Evolutionary conservation across 2,113 vertebrate genomes (phyloP).

Genomic region (Bostrychus sinensis): DNA sequence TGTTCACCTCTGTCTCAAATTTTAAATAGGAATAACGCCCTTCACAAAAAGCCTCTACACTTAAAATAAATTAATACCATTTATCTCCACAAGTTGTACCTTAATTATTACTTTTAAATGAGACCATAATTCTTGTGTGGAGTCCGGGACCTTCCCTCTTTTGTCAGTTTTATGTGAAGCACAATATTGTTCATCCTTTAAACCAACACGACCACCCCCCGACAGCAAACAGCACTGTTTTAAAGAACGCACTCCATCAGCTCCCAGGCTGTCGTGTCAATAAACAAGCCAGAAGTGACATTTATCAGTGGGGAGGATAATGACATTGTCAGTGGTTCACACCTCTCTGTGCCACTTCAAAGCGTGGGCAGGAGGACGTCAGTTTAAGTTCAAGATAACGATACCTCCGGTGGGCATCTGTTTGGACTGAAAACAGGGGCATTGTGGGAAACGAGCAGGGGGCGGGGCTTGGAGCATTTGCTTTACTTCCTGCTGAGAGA

Average conservation of each 20-base stretch:
- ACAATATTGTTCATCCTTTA: conserved; percentile 36
- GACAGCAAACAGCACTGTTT: background rate
- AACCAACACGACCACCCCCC: conserved; percentile 18
- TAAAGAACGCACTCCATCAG: background rate
- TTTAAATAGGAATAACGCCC: no score
- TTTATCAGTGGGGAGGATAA: conserved; percentile 19
- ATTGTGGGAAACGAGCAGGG: conserved; percentile 38
- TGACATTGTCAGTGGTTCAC: conserved; percentile 21
- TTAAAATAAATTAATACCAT: background rate
- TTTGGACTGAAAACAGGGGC: conserved; percentile 65
- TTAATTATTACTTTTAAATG: conserved; percentile 1
- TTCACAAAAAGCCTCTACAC: background rate
- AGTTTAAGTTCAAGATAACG: conserved; percentile 47
- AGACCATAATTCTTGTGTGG: background rate
- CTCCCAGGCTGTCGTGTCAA: background rate
- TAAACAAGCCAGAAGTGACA: conserved; percentile 19
- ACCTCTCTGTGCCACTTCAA: conserved; percentile 36
- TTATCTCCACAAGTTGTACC: background rate
- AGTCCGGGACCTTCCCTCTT: background rate
- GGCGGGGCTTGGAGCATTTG: conserved; percentile 32
- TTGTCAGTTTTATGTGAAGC: conserved; percentile 37
- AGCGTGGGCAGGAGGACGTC: background rate
- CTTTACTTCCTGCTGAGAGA: conserved; percentile 56
- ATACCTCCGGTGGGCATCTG: conserved; percentile 55
- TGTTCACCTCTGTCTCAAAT: no score